These are phyloP conservation scores for Scolopax mira DNA, from an alignment of 2,113 vertebrate genomes.

Conservation along the genomic window DNA sequence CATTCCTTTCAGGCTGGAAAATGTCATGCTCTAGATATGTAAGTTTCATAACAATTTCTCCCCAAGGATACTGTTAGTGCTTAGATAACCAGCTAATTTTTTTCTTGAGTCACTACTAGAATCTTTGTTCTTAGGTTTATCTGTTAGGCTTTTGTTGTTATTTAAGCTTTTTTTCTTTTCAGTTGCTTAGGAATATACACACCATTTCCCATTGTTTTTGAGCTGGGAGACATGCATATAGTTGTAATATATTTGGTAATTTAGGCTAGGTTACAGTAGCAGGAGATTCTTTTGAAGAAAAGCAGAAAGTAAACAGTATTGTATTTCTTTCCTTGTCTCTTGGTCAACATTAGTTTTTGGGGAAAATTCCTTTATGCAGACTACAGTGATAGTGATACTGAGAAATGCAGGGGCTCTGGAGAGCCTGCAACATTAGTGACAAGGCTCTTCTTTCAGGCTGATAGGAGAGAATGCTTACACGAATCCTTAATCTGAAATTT, in stretches of 20 bases:
- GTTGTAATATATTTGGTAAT: neutral
- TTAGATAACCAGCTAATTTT: neutral
- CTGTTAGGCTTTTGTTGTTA: neutral
- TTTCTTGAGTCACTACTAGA: neutral
- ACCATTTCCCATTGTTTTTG: neutral
- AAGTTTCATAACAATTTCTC: neutral
- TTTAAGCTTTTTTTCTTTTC: neutral
- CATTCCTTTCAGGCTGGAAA: neutral
- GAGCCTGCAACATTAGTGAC: neutral
- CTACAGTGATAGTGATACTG: neutral
- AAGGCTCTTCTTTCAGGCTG: neutral
- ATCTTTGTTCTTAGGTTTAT: neutral
- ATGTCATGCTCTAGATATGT: neutral
- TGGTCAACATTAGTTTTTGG: neutral
- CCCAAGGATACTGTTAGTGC: neutral
- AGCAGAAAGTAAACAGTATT: neutral
- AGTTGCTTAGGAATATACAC: neutral
- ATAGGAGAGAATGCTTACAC: neutral
- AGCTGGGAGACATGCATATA: neutral
- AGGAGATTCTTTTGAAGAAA: neutral
- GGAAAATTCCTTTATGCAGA: neutral
- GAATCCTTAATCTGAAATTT: neutral
- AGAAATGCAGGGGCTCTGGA: neutral
- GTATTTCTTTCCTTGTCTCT: neutral
- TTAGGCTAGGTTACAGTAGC: neutral